Evolutionary conservation across 2,888 invertebrate genomes (phyloP), one percentile per base, ranked within the genome.

Genomic region (Troides helena): DNA sequence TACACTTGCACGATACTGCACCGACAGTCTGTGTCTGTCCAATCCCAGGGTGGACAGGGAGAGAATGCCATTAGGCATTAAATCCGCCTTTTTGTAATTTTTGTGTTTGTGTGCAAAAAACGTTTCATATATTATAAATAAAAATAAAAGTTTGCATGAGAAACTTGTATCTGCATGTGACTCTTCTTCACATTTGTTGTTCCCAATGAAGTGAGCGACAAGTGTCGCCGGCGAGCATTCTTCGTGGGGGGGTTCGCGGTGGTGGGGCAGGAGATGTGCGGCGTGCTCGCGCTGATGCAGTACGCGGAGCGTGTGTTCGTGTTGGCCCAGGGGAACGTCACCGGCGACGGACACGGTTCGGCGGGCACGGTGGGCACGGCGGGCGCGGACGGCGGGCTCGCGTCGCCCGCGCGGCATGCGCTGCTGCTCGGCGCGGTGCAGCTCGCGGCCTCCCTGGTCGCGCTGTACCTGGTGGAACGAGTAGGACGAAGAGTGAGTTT

Each of bases 261-360:
- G 63, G 82, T 85, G 65, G 89, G 87, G 3, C 89, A 89, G 74
- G 89, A 89, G 76, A 76, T 80, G 73, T 87, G 87, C 77, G 89
- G 89, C 43, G 79, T 88, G 71, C 80, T 87, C 56, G 82, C 89
- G 30, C 79, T 89, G 65, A 77, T 88, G 74, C 89, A 89, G 80
- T 89, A 86, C 76, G 89, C 89, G 2, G 88, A 89, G 77, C 84
- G 85, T 23, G 84, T 86, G 69, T 87, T 89, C 77, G 77, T 82
- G 65, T 73, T 88, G 62, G 85, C 86, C 23, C 72, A 78, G 8
- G 80, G 78, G 61, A 72, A 59, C 39, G 71, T 10, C 36, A 25
- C 18, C 59, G 17, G 4, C 65, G 36, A 46, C n/a, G 53, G 18
- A 6, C 17, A 21, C 39, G 23, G 14, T 1, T 68, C 39, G 23